Base-by-base conservation (phyloP, 2,888 invertebrate species). In the Drosophila setosimentum region DNA sequence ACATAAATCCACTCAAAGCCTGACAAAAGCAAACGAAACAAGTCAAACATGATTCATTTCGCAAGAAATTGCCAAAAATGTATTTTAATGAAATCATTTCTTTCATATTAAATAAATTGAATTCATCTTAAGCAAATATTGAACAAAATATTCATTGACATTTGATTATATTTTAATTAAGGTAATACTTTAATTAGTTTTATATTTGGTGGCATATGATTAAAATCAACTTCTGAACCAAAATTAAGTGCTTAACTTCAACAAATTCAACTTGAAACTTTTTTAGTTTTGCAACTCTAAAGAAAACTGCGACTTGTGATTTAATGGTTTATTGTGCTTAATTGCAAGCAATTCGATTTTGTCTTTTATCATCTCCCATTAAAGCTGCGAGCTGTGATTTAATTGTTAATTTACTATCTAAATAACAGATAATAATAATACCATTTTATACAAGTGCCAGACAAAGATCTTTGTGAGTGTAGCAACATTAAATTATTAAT, bases 21-120 rank as follows among this genome's bases (percentile, higher is more conserved):
- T 6, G 7, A 32, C 32, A 10, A 29, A 18, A 18, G 3, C 29
- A 49, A 58, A 16, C 21, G 16, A 59, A 37, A 58, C 35, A 35
- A 55, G 24, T 67, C 8, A 30, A 67, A 35, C 10, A 57, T 27
- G 55, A 37, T 48, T 70, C 32, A 24, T 4, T 30, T 35, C 32
- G 24, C 13, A 33, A 11, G 29, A 42, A 35, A 33, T 5, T 18
- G 18, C 0, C 16, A 27, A 3, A 16, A 24, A 35, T 27, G 21
- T 24, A 53, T 32, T 21, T 21, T n/a, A 7, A 30, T 7, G n/a
- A 30, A 42, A 42, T 42, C 42, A 21, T 11, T 42, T 45, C 7
- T 45, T 45, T 45, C 24, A 3, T 4, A 21, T 24, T 4, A 16
- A 8, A 24, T 24, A 16, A 4, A 2, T 45, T 24, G 8, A 24